Percentiles rank a stretch among this genome's conserved stretches.
These are phyloP conservation scores for Pseudonaja textilis DNA, from an alignment of 2,113 vertebrate genomes.

Conservation along the genomic window DNA sequence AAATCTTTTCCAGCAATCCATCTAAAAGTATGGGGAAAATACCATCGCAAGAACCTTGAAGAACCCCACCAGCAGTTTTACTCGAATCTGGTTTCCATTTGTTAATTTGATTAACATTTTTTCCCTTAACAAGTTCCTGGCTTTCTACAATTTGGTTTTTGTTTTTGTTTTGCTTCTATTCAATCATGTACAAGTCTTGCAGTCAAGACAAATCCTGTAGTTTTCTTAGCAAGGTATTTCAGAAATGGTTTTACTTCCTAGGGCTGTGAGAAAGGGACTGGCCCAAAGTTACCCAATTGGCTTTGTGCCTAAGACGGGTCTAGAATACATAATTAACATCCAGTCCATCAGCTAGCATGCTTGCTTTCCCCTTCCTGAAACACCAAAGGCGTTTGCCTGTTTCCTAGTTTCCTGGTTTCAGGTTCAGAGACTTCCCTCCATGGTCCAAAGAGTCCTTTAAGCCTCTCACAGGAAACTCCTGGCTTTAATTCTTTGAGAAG, in stretches of 20 bases:
- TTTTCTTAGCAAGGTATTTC: neutral
- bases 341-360: neutral
- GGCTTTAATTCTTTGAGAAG: neutral
- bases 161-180: neutral
- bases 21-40: neutral
- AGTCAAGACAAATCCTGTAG: neutral
- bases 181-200: neutral
- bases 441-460: neutral
- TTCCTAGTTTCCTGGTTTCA: neutral
- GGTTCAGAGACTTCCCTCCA: slow-evolving; percentile 41
- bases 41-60: neutral
- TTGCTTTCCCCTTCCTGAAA: neutral
- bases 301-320: neutral
- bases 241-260: neutral
- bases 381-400: neutral
- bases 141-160: neutral
- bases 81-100: neutral
- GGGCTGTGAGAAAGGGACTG: neutral
- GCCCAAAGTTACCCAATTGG: neutral
- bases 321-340: neutral
- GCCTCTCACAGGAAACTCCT: neutral
- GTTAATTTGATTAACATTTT: neutral
- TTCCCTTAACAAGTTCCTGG: neutral
- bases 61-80: neutral
- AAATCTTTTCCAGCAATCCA: neutral